Evolutionary conservation across 2,888 invertebrate species (phyloP), one percentile per base, ranked within the genome.

Genomic region (Girardia tigrina): DNA sequence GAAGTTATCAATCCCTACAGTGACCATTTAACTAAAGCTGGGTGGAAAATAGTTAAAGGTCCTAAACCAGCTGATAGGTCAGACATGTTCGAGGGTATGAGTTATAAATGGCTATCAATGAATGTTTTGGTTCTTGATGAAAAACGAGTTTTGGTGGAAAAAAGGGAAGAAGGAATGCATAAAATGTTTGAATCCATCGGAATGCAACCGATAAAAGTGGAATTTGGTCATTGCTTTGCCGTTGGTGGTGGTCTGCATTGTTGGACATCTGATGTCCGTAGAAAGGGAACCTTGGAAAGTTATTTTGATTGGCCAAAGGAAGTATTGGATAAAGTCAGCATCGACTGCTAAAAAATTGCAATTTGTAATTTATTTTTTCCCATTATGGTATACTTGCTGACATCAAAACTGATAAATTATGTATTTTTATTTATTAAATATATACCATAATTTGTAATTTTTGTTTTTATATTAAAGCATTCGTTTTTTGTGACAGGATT

Each of bases 211-310:
- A 29, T 75, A 29, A 69, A 69, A 26, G n/a, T n/a, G 8, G 27
- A 28, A 8, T 26, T 75, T 4, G 26, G 76, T 8, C 75, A 76
- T 75, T 73, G 74, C 20, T 75, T 75, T 76, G 29, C 76, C 70
- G 70, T 79, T 16, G 79, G 79, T 6, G 79, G 79, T 1, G 79
- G 77, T 14, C 78, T 79, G 75, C 79, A 79, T 72, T 79, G 79
- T 77, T 79, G 79, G 79, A 79, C 79, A 20, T 73, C 71, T 28
- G 79, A 79, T 70, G 78, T 79, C n/a, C 71, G 79, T 70, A 69
- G 79, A 36, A 14, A 42, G 12, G 76, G 79, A 20, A 75, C 20
- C 0, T 70, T 78, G 75, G 77, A 79, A 76, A 72, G 77, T 12
- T 79, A 79, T 77, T 77, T 77, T 74, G 20, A 74, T 16, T 36